Evolutionary conservation across 2,797 vertebrate species (phyloP), one percentile per base, ranked within the genome.

Genomic region (Dendrocincla fuliginosa): DNA sequence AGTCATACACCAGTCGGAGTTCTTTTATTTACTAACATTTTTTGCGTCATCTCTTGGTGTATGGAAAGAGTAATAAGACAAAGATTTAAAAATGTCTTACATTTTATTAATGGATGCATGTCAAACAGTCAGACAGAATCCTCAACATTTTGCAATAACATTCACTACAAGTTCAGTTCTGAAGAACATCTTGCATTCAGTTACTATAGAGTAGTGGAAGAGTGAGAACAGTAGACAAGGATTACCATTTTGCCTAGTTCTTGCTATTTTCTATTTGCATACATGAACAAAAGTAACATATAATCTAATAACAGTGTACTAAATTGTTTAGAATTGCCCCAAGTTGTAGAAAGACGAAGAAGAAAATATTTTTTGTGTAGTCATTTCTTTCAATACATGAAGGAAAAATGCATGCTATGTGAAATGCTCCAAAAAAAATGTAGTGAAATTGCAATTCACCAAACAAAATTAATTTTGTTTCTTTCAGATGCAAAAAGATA

Each of bases 21-120:
- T 82, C 25, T 96, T 68, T 83, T 77, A 90, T 97, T 95, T 95
- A 68, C 27, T 88, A 70, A 44, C 11, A 44, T 50, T 93, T 87
- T 84, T 70, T 88, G 42, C 82, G 39, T 33, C 32, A 28, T 65
- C 57, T 91, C 59, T 49, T 78, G 61, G 59, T 53, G 55, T 55
- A 76, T 55, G 24, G 42, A 79, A 80, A 82, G 52, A 80, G 33
- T 28, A 85, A 22, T 8, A 47, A 89, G 57, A 68, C 50, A 75
- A 84, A 57, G 16, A 60, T 76, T 61, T 14, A 22, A 77, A 84
- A 93, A 86, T 82, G 10, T 82, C 59, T 82, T 88, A 41, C 25
- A 61, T 70, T 95, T 95, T 79, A 52, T 79, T 93, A 81, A 41
- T 67, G 56, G 44, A 52, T 75, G 35, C 3, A 10, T 73, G 42